A percentile compares a stretch with the other conserved stretches of the same genome.
phyloP scores from a whole-genome alignment of 2,888 invertebrate genomes.

The Aphidius colemani region DNA sequence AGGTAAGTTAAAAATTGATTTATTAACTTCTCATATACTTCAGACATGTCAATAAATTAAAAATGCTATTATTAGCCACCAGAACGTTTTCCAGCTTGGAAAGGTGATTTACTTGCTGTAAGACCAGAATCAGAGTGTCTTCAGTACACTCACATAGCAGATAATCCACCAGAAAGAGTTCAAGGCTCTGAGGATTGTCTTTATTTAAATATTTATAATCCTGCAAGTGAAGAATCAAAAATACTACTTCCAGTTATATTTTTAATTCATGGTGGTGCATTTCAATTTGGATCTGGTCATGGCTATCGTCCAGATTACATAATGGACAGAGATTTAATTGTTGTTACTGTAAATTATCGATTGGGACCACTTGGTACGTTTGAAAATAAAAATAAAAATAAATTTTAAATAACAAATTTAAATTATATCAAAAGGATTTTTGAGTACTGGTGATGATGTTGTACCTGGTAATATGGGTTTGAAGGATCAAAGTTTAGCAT shows the following conservation, averaged over 20 bases:
- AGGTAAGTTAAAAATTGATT: slow-evolving; percentile 22
- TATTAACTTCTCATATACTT: no score
- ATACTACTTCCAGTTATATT: slow-evolving; percentile 38
- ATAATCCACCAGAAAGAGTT: slow-evolving; percentile 31
- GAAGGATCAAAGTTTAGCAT: slow-evolving; percentile 71
- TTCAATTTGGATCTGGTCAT: slow-evolving; percentile 68
- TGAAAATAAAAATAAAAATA: background rate
- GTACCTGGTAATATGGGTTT: slow-evolving; percentile 73
- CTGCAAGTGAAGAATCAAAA: slow-evolving; percentile 17
- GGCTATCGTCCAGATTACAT: slow-evolving; percentile 64
- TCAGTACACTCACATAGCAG: slow-evolving; percentile 32
- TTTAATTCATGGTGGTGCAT: slow-evolving; percentile 40
- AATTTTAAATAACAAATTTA: background rate
- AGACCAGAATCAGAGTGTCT: slow-evolving; percentile 33
- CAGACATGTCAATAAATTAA: no score
- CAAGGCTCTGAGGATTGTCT: slow-evolving; percentile 39
- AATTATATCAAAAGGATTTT: slow-evolving; percentile 63
- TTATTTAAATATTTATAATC: slow-evolving; percentile 39
- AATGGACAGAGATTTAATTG: slow-evolving; percentile 68
- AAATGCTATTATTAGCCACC: slow-evolving; percentile 33
- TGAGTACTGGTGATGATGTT: slow-evolving; percentile 70
- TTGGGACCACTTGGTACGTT: slow-evolving; percentile 68
- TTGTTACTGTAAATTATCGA: slow-evolving; percentile 71
- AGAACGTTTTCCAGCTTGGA: slow-evolving; percentile 32
- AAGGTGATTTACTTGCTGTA: slow-evolving; percentile 32